Evolutionary conservation across 2,797 vertebrate genomes (phyloP), one percentile per base, ranked within the genome.

Genomic region (Acanthopagrus latus): DNA sequence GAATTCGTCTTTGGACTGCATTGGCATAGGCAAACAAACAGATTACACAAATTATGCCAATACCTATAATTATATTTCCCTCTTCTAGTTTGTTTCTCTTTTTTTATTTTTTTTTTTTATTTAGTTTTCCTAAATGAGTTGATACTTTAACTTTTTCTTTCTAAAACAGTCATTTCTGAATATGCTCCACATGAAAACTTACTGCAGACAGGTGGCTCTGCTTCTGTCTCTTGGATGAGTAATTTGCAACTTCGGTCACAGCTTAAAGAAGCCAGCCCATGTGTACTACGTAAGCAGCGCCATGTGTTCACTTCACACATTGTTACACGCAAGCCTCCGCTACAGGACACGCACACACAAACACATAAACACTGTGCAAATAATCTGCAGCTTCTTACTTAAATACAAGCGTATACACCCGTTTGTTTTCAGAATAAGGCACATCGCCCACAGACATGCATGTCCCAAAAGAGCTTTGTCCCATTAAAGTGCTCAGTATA

Each of bases 151-250:
- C 20, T 14, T 41, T 17, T 21, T 8, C n/a, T 44, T 16, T 20
- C 38, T 52, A 27, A 50, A 17, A 21, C 52, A 54, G 75, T 13
- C 56, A 54, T n/a, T 73, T 68, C 71, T 51, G 82, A 74, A 74
- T 38, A 58, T 33, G n/a, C n/a, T 27, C 55, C 51, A 47, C 7
- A 5, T 29, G 20, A 46, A 18, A 6, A 58, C 20, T 71, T 6
- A 25, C 5, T n/a, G 65, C 43, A 70, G 9, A 60, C 29, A 69
- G 21, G 20, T 50, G 46, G 29, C 44, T 76, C 64, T 82, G 71
- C 29, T 78, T 74, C 76, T 73, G 69, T 71, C 74, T 78, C 68
- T 76, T 76, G 71, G 79, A 59, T 46, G 64, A 62, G 21, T 29
- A 52, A 62, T 33, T 16, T 64, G 59, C 65, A 74, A 47, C 63